Base-by-base conservation (phyloP, 2,113 vertebrate species). In the Mesocricetus auratus region DNA sequence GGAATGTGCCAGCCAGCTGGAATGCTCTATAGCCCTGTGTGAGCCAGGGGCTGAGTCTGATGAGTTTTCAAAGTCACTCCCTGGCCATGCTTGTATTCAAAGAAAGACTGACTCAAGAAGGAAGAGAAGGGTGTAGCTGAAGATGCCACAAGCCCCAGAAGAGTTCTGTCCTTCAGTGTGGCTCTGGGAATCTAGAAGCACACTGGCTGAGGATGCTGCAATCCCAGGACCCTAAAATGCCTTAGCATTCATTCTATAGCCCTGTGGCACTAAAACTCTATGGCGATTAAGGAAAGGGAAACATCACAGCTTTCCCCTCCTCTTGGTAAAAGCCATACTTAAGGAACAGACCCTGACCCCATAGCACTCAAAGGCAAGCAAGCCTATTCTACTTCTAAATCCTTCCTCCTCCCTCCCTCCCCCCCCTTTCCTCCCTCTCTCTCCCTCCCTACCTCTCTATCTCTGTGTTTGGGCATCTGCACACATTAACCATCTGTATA, bases 401-500 rank as follows among this genome's bases (percentile, higher is more conserved):
- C 26, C 53, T 50, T 56, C 13, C 1, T 79, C 50, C 31, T 24
- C 26, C 9, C n/a, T n/a, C 79, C 68, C 74, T 85, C 89, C 95
- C 33, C 2, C 19, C n/a, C 33, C 1, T 31, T 5, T 1, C 13
- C 78, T 29, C 13, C 2, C 15, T 3, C 16, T 31, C 75, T 50
- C 45, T 50, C 75, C 8, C 21, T 10, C 66, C 17, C 36, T 31
- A 56, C 75, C 1, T 15, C 75, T 47, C 75, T 31, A 21, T 7
- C 45, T 33, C 31, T 82, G 90, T 88, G 92, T 92, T 91, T 94
- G 79, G 90, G 96, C 95, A 86, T 88, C 95, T 94, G 73, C 86
- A 89, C 93, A 83, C 97, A 96, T 98, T 94, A 96, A 92, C 96
- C 97, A 98, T 97, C 97, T 97, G 97, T 93, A 96, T 96, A 53